These are phyloP conservation scores for Scolanthus callimorphus DNA, from an alignment of 92 coral and sea anemone species.

Conservation along the genomic window DNA sequence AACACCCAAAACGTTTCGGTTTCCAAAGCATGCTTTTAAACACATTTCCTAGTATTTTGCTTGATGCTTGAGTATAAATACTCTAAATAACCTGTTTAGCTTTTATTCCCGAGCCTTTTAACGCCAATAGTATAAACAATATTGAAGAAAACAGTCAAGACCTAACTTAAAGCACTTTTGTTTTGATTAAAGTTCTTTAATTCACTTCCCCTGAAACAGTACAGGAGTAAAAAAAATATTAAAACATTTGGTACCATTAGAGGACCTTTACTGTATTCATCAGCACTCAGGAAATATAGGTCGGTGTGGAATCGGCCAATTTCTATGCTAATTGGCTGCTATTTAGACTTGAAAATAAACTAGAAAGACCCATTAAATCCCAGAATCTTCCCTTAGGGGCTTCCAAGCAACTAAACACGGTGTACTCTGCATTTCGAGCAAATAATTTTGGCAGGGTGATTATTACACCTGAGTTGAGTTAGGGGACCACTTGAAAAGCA, in stretches of 20 bases:
- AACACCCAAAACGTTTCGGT: too few species aligned
- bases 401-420: too few species aligned
- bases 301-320: slow-evolving; percentile 42
- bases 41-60: not conserved
- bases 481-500: too few species aligned
- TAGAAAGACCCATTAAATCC: slow-evolving; percentile 17
- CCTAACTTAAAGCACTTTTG: slow-evolving; percentile 26
- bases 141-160: slow-evolving; percentile 1
- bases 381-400: not conserved
- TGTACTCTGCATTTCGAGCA: too few species aligned
- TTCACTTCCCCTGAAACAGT: slow-evolving; percentile 57
- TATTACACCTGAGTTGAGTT: too few species aligned
- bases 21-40: not conserved
- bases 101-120: not conserved
- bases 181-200: slow-evolving; percentile 41
- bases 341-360: slow-evolving; percentile 59
- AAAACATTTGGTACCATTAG: slow-evolving; percentile 56
- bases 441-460: too few species aligned
- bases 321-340: slow-evolving; percentile 90
- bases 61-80: not conserved
- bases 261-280: slow-evolving; percentile 63
- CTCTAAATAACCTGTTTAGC: not conserved
- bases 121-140: not conserved
- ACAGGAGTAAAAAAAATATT: slow-evolving; percentile 20
- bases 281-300: slow-evolving; percentile 58